Evolutionary conservation across 2,888 invertebrate genomes (phyloP), one percentile per base, ranked within the genome.

Genomic region (Mythimna lalbum): DNA sequence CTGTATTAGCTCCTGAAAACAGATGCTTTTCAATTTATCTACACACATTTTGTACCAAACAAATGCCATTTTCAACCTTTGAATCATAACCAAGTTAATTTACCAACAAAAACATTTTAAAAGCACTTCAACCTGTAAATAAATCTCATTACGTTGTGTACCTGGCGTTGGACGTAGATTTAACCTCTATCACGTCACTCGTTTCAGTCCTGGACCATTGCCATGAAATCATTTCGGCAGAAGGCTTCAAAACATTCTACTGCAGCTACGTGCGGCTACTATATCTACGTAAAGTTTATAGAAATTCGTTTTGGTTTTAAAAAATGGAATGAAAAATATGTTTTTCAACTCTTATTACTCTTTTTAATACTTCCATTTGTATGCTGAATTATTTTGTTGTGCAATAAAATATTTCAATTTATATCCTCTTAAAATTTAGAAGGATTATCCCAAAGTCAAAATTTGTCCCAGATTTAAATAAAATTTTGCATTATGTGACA

Each of bases 401-500:
- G 49, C 39, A 50, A 39, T 57, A 60, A 65, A 64, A 66, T 66
- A 70, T 78, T 70, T 77, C 61, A 63, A 68, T 76, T 74, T 69
- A 55, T 60, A 39, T 27, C 50, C 63, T 36, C 43, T 64, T 68
- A 74, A n/a, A 74, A 56, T 81, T 73, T 79, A 73, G 53, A 79
- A 80, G 74, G 73, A 80, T 81, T 81, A 82, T 83, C 63, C 76
- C 65, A 78, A 83, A 86, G 76, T 81, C 80, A 74, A 85, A 90
- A 87, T 87, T 86, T 87, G 84, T 83, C 73, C 81, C 67, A 86
- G 85, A 88, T 87, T 89, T 83, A 81, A 86, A 84, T 87, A 88
- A 89, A 90, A 89, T 88, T 90, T 89, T 89, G 85, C 88, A 90
- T 90, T 90, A 91, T 90, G 89, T 92, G 90, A 91, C 90, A 90